Conservation (phyloP, 35 echinoderm and acorn worm genomes). For the Heliocidaris erythrogramma region DNA sequence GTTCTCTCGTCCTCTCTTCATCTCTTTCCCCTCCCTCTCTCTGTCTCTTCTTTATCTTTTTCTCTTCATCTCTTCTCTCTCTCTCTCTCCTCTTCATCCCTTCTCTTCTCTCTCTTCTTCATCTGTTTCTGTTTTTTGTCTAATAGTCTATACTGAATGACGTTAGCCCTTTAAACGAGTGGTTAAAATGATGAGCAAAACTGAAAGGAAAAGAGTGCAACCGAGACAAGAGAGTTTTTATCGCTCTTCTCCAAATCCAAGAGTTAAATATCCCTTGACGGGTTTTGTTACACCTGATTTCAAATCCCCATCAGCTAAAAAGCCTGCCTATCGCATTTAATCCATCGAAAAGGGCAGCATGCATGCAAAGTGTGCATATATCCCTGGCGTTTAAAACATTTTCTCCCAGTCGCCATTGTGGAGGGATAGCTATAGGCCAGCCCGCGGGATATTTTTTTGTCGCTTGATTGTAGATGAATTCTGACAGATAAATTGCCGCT, state of each 20-base stretch:
- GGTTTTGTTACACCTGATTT: not conserved
- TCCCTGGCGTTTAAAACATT: not conserved
- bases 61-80: too few species aligned
- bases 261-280: not conserved
- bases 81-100: not conserved
- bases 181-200: not conserved
- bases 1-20: too few species aligned
- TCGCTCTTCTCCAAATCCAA: not conserved
- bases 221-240: not conserved
- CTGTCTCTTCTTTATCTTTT: too few species aligned
- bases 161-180: not conserved
- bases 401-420: not conserved
- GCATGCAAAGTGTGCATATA: not conserved
- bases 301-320: not conserved
- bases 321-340: not conserved
- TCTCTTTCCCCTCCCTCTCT: too few species aligned
- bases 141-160: not conserved
- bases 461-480: not conserved
- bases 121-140: not conserved
- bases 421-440: not conserved
- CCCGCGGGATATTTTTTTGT: not conserved
- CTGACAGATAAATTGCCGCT: slow-evolving; percentile 16
- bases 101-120: not conserved
- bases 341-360: not conserved
- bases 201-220: not conserved